Evolutionary conservation across 2,113 vertebrate genomes (phyloP).

Genomic region (Promerops cafer): DNA sequence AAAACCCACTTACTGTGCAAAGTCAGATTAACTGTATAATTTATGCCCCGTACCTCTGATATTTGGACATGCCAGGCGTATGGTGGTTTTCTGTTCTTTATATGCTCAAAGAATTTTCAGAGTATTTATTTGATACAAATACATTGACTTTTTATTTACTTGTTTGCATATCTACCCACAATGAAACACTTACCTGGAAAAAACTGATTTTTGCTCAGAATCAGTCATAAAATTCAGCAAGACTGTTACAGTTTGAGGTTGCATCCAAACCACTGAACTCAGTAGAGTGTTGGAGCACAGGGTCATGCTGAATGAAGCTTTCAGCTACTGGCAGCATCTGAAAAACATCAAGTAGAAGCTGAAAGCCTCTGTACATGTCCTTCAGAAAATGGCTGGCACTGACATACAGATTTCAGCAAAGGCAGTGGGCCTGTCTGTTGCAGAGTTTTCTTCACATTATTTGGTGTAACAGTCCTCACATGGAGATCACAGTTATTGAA

Average conservation of each 20-base stretch:
- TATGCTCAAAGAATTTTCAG: not conserved
- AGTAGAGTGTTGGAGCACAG: not conserved
- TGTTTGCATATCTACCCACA: not conserved
- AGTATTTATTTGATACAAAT: not conserved
- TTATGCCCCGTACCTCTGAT: constrained; percentile 2
- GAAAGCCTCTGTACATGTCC: not conserved
- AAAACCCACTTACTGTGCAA: not conserved
- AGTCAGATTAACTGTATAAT: not conserved
- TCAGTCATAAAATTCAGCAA: not conserved
- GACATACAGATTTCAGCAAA: not conserved
- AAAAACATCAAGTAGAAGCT: not conserved
- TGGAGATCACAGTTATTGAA: not conserved
- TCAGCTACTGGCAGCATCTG: not conserved
- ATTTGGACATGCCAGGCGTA: not conserved
- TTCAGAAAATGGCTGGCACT: not conserved
- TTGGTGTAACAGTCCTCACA: not conserved
- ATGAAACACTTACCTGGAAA: not conserved
- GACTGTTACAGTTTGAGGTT: not conserved
- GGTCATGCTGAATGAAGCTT: not conserved
- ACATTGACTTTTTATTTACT: not conserved
- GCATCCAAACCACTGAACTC: not conserved
- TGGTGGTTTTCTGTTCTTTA: not conserved
- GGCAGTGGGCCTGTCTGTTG: not conserved
- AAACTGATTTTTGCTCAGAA: not conserved
- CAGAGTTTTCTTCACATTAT: not conserved